Conservation (phyloP, 2,888 invertebrate species). For the Conomelus anceps region DNA sequence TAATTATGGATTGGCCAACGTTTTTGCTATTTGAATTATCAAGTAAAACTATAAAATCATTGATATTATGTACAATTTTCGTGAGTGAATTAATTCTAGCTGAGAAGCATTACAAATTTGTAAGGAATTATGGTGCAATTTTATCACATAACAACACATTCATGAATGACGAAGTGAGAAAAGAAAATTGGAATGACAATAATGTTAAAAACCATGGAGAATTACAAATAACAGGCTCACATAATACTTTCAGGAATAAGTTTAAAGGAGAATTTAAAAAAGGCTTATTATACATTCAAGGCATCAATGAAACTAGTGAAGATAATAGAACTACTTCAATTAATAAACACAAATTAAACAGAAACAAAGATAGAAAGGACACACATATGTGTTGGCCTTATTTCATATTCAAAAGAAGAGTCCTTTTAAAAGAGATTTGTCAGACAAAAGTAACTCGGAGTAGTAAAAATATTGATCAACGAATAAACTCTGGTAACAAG, state of each 20-base stretch:
- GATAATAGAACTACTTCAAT: background rate
- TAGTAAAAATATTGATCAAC: background rate
- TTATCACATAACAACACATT: background rate
- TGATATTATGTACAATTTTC: background rate
- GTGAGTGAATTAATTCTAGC: background rate
- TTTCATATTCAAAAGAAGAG: background rate
- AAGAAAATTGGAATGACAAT: background rate
- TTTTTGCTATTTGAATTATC: background rate
- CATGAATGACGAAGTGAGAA: background rate
- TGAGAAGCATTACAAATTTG: background rate
- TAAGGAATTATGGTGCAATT: background rate
- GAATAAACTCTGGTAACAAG: background rate
- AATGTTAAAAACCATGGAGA: background rate
- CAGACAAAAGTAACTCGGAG: background rate
- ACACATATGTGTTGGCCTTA: background rate
- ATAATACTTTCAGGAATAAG: background rate
- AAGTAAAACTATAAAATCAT: background rate
- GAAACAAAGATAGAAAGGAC: background rate
- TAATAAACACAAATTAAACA: background rate
- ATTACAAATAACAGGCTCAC: background rate
- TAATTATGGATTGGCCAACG: background rate
- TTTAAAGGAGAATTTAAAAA: background rate
- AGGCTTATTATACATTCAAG: background rate
- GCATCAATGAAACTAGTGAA: background rate
- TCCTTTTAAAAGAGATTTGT: background rate